Evolutionary conservation across 2,888 invertebrate species (phyloP).

Genomic region (Apocheima hispidaria): DNA sequence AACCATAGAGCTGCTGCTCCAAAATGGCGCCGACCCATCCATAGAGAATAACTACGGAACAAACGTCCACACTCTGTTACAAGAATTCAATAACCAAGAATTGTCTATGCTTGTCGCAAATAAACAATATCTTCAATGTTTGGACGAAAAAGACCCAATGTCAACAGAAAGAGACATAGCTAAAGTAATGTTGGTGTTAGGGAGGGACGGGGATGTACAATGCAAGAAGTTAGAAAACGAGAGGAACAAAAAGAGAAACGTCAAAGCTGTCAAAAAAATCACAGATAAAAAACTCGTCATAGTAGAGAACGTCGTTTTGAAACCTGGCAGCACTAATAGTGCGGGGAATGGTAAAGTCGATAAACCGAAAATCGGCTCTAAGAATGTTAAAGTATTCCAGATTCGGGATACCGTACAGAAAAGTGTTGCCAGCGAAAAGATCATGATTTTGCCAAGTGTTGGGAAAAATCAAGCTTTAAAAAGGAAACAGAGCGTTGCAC

Average conservation of each 20-base stretch:
- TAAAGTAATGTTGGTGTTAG: constrained; percentile 59
- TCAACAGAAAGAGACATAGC: constrained; percentile 25
- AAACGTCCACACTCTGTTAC: constrained; percentile 73
- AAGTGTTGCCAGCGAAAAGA: background rate
- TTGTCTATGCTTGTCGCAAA: constrained; percentile 65
- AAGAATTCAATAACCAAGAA: constrained; percentile 66
- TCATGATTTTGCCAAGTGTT: background rate
- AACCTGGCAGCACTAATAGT: constrained; percentile 16
- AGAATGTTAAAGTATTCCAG: background rate
- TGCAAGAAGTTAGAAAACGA: constrained; percentile 33
- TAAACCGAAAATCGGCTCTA: constrained; percentile 8
- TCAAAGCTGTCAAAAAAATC: constrained; percentile 1
- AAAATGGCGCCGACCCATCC: constrained; percentile 73
- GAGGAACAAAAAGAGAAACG: constrained; percentile 3
- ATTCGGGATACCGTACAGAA: background rate
- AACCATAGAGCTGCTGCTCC: constrained; percentile 73
- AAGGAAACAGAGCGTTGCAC: constrained; percentile 4
- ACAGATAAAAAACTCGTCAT: constrained; percentile 29
- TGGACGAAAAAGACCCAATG: constrained; percentile 14
- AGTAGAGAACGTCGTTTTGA: constrained; percentile 30
- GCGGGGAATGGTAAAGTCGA: background rate
- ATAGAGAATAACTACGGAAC: constrained; percentile 76
- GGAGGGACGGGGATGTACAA: constrained; percentile 51
- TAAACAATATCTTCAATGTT: constrained; percentile 45
- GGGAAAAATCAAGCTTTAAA: constrained; percentile 1